Evolutionary conservation across 2,888 invertebrate genomes (phyloP).

Genomic region (Stratiomys singularior): DNA sequence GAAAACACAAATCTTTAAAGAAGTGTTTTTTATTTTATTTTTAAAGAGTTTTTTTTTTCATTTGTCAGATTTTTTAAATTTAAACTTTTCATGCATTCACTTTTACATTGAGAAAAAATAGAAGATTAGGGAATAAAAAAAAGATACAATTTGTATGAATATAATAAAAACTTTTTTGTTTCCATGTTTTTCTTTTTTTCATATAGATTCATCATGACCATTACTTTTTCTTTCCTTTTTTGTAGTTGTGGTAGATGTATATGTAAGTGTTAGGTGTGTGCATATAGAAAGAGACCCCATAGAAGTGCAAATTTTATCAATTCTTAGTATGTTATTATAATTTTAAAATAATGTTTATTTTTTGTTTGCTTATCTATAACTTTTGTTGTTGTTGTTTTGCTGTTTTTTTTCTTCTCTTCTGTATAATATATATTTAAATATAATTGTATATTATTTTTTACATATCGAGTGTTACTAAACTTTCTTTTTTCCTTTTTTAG

Average conservation of each 20-base stretch:
- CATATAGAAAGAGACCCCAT: constrained; percentile 46
- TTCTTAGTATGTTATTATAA: constrained; percentile 20
- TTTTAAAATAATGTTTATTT: constrained; percentile 29
- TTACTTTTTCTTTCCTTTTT: constrained; percentile 5
- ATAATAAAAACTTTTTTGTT: constrained; percentile 35
- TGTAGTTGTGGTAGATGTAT: constrained; percentile 24
- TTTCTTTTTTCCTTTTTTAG: constrained; percentile 16
- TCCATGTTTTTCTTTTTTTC: constrained; percentile 20
- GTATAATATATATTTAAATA: constrained; percentile 41
- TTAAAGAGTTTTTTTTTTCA: constrained; percentile 21
- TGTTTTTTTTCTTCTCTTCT: constrained; percentile 36
- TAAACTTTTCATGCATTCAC: constrained; percentile 50
- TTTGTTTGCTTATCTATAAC: constrained; percentile 34
- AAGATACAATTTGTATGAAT: constrained; percentile 42
- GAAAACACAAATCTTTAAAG: constrained; percentile 35
- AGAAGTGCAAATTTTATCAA: constrained; percentile 41
- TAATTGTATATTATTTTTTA: constrained; percentile 34
- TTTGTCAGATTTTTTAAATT: constrained; percentile 45
- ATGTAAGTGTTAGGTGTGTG: constrained; percentile 40
- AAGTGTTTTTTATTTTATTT: constrained; percentile 44
- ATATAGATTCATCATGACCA: constrained; percentile 7
- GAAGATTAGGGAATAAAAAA: constrained; percentile 34
- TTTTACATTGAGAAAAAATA: constrained; percentile 49
- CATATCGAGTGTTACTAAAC: constrained; percentile 21
- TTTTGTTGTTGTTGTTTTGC: constrained; percentile 40